Evolutionary conservation across 92 coral and sea anemone genomes (phyloP).

Genomic region (Porites lobata): DNA sequence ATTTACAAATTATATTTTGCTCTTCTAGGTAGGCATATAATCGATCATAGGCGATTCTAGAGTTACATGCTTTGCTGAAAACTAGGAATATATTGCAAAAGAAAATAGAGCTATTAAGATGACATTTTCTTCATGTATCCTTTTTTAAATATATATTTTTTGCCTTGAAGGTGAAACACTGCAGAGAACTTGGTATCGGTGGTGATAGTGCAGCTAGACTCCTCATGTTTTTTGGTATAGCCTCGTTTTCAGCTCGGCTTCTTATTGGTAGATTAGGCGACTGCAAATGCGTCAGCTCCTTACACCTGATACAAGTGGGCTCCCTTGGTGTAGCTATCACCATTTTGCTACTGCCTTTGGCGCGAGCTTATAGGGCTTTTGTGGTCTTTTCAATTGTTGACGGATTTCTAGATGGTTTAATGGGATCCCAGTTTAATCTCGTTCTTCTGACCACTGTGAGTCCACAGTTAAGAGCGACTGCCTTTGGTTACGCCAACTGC

Average conservation of each 20-base stretch:
- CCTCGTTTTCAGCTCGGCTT: not conserved
- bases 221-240: not conserved
- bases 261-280: slow-evolving; percentile 5
- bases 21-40: too few relatives aligned
- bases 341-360: slow-evolving; percentile 1
- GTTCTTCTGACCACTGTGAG: not conserved
- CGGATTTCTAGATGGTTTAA: not conserved
- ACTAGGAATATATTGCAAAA: too few relatives aligned
- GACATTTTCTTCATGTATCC: not conserved
- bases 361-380: not conserved
- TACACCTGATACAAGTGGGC: not conserved
- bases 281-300: not conserved
- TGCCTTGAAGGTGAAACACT: slow-evolving; percentile 4
- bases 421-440: not conserved
- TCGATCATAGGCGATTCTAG: too few relatives aligned
- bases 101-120: too few relatives aligned
- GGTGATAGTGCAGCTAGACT: not conserved
- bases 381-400: not conserved
- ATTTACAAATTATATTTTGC: too few relatives aligned
- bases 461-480: not conserved
- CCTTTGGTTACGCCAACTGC: not conserved
- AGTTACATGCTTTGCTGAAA: too few relatives aligned
- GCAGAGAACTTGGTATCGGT: not conserved
- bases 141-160: not conserved
- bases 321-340: not conserved